Base-by-base conservation (phyloP, 2,113 vertebrate species). In the Malurus melanocephalus region DNA sequence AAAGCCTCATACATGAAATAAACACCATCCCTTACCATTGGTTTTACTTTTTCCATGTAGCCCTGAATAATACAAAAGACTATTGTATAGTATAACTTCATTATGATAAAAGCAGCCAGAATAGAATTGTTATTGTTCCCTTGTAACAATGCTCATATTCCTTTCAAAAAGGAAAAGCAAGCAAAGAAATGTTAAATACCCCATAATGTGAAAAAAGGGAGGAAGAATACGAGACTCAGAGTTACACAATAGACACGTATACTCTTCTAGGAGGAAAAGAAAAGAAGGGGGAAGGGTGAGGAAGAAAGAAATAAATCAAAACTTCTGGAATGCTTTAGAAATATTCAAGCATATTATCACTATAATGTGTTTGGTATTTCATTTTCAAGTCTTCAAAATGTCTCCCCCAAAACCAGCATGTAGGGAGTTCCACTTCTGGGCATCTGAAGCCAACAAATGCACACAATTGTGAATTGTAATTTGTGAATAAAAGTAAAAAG, bases 1-100 rank as follows among this genome's bases (percentile, higher is more conserved):
- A 99, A 98, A 92, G 99, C 99, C 93, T 99, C 97, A 67, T 99
- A 98, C 96, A 99, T 98, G 97, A 98, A 99, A 97, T 99, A 98
- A 92, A 99, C 99, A 7, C 99, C 99, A 85, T 99, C 99, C 92
- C 92, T 98, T 95, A 99, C 99, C 99, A 99, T 99, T 30, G 98
- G 99, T 95, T 98, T 98, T 94, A 99, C 94, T 95, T 95, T 98
- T 94, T 98, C 98, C 96, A 98, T 98, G 48, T 98, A 99, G 55
- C 96, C 96, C 99, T 99, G 76, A 59, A 68, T 67, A 85, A 91
- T 53, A 94, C 52, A 95, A 86, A 80, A 89, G 38, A 83, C 66
- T 80, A 81, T 30, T 61, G 71, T 65, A 68, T 33, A 87, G 49
- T 68, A 87, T 22, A 30, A 67, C 57, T 81, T 80, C 32, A 74